phyloP scores from a whole-genome alignment of 2,888 invertebrate species.

The Habrosyne pyritoides region DNA sequence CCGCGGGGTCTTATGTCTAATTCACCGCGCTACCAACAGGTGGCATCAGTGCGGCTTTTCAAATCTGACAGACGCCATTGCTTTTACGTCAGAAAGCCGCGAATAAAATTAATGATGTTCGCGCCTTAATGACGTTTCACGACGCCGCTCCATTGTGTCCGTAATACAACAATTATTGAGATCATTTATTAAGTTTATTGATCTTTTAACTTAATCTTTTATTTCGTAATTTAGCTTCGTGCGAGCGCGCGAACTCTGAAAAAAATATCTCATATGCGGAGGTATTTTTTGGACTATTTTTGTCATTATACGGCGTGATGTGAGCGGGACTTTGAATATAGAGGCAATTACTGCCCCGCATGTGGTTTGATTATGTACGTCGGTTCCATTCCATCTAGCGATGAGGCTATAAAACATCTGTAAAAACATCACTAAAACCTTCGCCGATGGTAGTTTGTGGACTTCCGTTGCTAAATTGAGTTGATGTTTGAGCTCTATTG shows the following conservation, averaged over 20 bases:
- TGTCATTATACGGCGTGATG: conserved; percentile 83
- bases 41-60: conserved; percentile 79
- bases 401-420: conserved; percentile 67
- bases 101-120: conserved; percentile 84
- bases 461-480: conserved; percentile 82
- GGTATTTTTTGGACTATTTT: conserved; percentile 82
- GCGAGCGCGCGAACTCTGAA: conserved; percentile 79
- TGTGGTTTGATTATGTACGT: conserved; percentile 82
- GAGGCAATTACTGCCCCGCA: conserved; percentile 83
- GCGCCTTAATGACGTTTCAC: conserved; percentile 83
- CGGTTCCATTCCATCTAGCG: conserved; percentile 75
- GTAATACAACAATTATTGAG: conserved; percentile 84
- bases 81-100: conserved; percentile 81
- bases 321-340: conserved; percentile 81
- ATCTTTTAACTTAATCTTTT: conserved; percentile 84
- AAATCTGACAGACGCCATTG: conserved; percentile 83
- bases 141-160: conserved; percentile 83
- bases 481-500: conserved; percentile 68
- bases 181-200: conserved; percentile 84
- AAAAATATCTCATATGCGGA: conserved; percentile 82
- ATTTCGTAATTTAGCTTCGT: conserved; percentile 82
- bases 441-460: conserved; percentile 68
- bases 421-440: conserved; percentile 77
- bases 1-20: conserved; percentile 78
- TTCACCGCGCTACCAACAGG: conserved; percentile 83